phyloP scores from a whole-genome alignment of 1,140 invertebrate species.

The Scylla paramamosain region DNA sequence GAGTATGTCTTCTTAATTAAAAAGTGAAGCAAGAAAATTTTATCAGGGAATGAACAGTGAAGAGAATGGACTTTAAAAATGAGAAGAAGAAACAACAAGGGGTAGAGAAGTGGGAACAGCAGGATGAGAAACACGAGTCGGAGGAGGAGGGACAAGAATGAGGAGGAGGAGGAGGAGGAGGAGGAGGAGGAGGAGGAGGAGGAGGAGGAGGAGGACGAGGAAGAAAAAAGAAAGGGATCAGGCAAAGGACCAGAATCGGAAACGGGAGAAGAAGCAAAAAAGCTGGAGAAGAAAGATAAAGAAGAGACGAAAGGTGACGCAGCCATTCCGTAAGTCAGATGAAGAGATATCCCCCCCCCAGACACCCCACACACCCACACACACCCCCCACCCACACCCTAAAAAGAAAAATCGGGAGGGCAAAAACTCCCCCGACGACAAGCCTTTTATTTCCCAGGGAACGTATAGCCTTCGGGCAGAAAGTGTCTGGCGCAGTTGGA shows the following conservation, averaged over 20 bases:
- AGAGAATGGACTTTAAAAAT: background rate
- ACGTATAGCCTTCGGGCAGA: slow-evolving; percentile 10
- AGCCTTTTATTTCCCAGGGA: slow-evolving; percentile 7
- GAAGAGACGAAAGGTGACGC: slow-evolving; percentile 4
- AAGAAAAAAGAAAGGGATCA: background rate
- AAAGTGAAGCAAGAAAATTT: background rate
- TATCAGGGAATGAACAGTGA: too few relatives aligned
- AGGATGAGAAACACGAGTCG: background rate
- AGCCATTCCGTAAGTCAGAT: slow-evolving; percentile 1
- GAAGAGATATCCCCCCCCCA: background rate
- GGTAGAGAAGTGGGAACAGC: background rate
- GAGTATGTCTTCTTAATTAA: too few relatives aligned
- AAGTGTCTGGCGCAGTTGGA: background rate
- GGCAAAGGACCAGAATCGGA: background rate
- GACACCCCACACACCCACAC: too few relatives aligned
- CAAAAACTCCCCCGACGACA: background rate
- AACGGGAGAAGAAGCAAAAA: background rate
- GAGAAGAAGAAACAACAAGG: background rate
- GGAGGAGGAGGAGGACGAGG: background rate
- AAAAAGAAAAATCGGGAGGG: background rate
- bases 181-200: too few relatives aligned
- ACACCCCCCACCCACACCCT: too few relatives aligned
- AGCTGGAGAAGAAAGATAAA: background rate
- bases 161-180: background rate
- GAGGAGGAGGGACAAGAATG: background rate